Percentiles rank a stretch among this genome's conserved stretches.
phyloP scores from a whole-genome alignment of 2,888 invertebrate genomes.

The Drosophila infuscata region DNA sequence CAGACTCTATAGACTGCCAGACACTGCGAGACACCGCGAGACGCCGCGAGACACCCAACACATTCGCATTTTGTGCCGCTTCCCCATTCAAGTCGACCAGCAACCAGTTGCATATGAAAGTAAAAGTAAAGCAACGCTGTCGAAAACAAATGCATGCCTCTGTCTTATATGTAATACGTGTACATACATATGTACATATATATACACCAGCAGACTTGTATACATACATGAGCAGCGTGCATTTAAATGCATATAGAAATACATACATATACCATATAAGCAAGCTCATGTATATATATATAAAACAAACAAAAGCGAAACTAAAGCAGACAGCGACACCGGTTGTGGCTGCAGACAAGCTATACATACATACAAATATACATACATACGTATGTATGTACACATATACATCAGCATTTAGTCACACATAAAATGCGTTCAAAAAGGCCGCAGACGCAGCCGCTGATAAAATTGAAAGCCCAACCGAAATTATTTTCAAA shows the following conservation, averaged over 20 bases:
- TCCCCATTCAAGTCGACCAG: constrained; percentile 63
- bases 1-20: constrained; percentile 33
- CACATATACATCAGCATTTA: constrained; percentile 33
- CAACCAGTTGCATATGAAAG: constrained; percentile 81
- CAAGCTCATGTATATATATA: constrained; percentile 13
- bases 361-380: constrained; percentile 15
- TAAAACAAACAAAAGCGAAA: constrained; percentile 73
- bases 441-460: constrained; percentile 58
- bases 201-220: not conserved
- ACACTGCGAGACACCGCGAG: constrained; percentile 32
- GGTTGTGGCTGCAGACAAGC: constrained; percentile 67
- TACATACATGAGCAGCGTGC: constrained; percentile 18
- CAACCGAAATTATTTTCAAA: constrained; percentile 41
- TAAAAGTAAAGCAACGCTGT: constrained; percentile 76
- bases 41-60: constrained; percentile 41
- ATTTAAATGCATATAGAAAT: constrained; percentile 41
- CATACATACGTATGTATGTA: constrained; percentile 6
- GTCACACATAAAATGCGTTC: constrained; percentile 73
- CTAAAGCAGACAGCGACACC: constrained; percentile 61
- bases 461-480: constrained; percentile 58
- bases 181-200: constrained; percentile 16
- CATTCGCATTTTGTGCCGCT: constrained; percentile 44
- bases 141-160: constrained; percentile 64
- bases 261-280: constrained; percentile 6
- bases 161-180: constrained; percentile 44